These are phyloP conservation scores for Erebia epiphron DNA, from an alignment of 2,888 invertebrate species.

Conservation along the genomic window DNA sequence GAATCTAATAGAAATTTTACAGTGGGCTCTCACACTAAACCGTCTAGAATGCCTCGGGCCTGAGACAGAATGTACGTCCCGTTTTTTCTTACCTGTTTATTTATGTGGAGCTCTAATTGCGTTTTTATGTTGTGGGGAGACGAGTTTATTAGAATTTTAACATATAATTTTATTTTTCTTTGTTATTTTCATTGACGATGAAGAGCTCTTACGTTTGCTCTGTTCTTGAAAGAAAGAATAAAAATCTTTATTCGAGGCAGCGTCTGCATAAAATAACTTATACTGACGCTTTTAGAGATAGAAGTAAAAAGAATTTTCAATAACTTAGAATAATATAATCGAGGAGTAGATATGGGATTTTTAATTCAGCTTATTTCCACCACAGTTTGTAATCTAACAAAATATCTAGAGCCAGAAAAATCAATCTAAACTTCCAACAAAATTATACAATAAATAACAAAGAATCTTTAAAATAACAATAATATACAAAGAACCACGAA, in stretches of 20 bases:
- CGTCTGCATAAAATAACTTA: no score
- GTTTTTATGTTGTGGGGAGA: constrained; percentile 33
- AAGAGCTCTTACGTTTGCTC: neutral
- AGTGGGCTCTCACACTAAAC: constrained; percentile 36
- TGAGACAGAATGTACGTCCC: constrained; percentile 58
- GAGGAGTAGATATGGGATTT: no score
- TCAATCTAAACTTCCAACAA: no score
- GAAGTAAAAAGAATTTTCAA: no score
- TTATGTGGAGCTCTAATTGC: constrained; percentile 44
- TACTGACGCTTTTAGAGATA: no score
- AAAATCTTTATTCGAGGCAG: no score
- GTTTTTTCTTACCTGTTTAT: constrained; percentile 58
- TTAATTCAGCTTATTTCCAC: no score
- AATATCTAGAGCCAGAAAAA: no score
- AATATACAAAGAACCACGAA: neutral
- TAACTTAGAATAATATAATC: no score
- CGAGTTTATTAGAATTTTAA: constrained; percentile 30
- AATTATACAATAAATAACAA: no score
- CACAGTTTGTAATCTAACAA: no score
- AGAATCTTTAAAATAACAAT: neutral
- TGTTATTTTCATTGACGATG: neutral
- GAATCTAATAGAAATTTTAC: neutral
- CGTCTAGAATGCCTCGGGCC: constrained; percentile 69
- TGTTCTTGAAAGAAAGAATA: no score
- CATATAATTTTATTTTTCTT: constrained; percentile 19